Percentiles rank a stretch among this genome's conserved stretches.
Conservation (phyloP, 2,797 vertebrate genomes). For the Okamejei kenojei region DNA sequence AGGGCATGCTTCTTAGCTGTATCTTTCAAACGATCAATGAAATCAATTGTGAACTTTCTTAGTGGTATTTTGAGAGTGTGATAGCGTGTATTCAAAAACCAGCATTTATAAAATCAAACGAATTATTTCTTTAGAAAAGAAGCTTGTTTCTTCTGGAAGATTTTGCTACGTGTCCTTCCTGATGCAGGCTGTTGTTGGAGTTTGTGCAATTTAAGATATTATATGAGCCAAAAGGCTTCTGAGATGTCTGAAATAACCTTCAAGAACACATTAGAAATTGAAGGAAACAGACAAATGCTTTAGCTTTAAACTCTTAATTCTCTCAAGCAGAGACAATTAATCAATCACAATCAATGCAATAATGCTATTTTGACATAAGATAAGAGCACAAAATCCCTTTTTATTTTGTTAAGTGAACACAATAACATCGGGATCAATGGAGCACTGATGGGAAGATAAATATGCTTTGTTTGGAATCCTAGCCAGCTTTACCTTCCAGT, state of each 20-base stretch:
- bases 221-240: not conserved
- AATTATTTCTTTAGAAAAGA: not conserved
- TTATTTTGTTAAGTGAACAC: not conserved
- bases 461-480: not conserved
- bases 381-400: slow-evolving; percentile 11
- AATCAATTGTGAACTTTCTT: not conserved
- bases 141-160: not conserved
- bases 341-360: slow-evolving; percentile 2
- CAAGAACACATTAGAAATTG: not conserved
- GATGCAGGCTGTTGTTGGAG: not conserved
- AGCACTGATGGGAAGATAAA: not conserved
- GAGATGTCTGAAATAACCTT: not conserved
- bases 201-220: not conserved
- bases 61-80: not conserved
- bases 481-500: not conserved
- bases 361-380: not conserved
- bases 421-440: not conserved
- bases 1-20: no score
- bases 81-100: not conserved
- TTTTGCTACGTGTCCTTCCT: no score
- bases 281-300: not conserved
- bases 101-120: not conserved
- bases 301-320: not conserved
- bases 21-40: no score
- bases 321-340: not conserved